These are phyloP conservation scores for Astyanax mexicanus DNA, from an alignment of 2,797 vertebrate species.

Conservation along the genomic window DNA sequence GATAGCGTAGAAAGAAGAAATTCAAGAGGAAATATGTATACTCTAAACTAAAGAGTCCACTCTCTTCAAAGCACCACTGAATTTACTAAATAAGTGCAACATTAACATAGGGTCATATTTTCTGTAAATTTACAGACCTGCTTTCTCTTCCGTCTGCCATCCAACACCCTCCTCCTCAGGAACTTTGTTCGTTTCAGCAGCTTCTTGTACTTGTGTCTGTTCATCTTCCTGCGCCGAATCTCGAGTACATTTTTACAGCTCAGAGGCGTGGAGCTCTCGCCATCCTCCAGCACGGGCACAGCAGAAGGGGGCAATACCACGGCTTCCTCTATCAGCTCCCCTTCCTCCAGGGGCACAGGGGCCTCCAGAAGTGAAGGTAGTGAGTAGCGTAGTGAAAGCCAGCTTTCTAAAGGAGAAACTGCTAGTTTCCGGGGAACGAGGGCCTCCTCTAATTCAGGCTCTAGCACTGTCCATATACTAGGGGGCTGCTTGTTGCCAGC, in stretches of 20 bases:
- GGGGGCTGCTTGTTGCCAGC: conserved; percentile 73
- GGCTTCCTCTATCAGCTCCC: conserved; percentile 62
- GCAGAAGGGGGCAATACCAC: conserved; percentile 70
- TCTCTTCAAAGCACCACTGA: too few relatives aligned
- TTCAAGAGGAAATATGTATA: too few relatives aligned
- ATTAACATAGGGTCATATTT: neutral
- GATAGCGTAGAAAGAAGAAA: too few relatives aligned
- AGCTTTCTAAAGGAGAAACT: conserved; percentile 92
- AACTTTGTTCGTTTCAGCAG: conserved; percentile 88
- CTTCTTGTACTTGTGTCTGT: conserved; percentile 92
- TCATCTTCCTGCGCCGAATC: conserved; percentile 94
- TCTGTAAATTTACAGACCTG: conserved; percentile 79
- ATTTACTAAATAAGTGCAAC: too few relatives aligned
- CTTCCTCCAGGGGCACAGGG: conserved; percentile 46
- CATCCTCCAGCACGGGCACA: conserved; percentile 67
- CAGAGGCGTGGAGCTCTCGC: conserved; percentile 61
- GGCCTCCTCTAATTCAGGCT: conserved; percentile 87
- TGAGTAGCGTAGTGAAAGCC: conserved; percentile 86
- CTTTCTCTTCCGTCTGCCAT: conserved; percentile 80
- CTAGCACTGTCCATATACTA: conserved; percentile 75
- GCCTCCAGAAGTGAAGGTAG: conserved; percentile 75
- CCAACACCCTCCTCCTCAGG: conserved; percentile 77
- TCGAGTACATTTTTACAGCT: conserved; percentile 89
- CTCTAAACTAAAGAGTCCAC: too few relatives aligned
- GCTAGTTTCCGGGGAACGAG: conserved; percentile 91